Base-by-base conservation (phyloP, 2,797 vertebrate species). In the Sebastes minor region DNA sequence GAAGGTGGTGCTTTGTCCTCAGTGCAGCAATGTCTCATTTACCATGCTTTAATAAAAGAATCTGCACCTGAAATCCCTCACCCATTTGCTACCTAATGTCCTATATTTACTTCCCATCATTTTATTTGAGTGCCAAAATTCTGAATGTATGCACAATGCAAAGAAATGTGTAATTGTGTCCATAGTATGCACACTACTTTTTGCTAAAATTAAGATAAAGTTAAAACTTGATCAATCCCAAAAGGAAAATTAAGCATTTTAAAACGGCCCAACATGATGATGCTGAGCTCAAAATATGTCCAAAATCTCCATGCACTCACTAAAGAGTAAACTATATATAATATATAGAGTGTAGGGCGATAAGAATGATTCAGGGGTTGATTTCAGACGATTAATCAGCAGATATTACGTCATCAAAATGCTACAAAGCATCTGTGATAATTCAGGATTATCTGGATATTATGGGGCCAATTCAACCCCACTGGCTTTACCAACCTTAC, bases 371-470 rank as follows among this genome's bases (percentile, higher is more conserved):
- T 65, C 16, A 33, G 2, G 6, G n/a, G 52, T 53, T 22, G 7
- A 16, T 7, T 25, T 57, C 13, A 57, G 20, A 53, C 10, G 4
- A 22, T 53, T 53, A 53, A 53, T 53, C 52, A 53, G 0, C n/a
- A 52, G 18, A 5, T 52, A 52, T 52, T 52, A 52, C 49, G 2
- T 52, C 49, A 52, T 52, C 49, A 52, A 16, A 20, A n/a, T 53
- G 52, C 52, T 11, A 11, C 52, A 53, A 53, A 11, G n/a, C 52
- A 0, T 22, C 52, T 53, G 52, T 22, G 52, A 10, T 53, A 53
- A 53, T 22, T 53, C n/a, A 53, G 20, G 52, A 25, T 80, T 30
- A 57, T 63, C 42, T 76, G 33, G n/a, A 76, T 57, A 25, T 38
- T 28, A 59, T 59, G 56, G 46, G 66, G 49, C 27, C 18, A 64